Evolutionary conservation across 2,113 vertebrate species (phyloP).

Genomic region (Chascanopsetta lugubris): DNA sequence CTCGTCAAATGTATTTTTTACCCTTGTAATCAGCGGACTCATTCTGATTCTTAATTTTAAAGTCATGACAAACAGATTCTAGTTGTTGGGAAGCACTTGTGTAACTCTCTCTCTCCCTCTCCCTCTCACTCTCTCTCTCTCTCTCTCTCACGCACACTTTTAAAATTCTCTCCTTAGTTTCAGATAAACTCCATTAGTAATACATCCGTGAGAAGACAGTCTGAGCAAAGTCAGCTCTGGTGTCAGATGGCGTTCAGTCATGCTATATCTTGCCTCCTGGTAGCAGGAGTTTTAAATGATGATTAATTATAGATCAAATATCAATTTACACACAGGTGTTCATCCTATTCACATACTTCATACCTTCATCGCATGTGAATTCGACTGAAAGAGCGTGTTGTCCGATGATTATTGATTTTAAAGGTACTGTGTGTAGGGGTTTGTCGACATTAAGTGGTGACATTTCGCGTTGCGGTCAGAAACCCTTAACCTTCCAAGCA

Average conservation of each 20-base stretch:
- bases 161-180: neutral
- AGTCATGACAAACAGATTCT: neutral
- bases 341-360: too few species aligned
- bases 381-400: too few species aligned
- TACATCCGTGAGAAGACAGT: neutral
- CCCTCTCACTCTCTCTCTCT: neutral
- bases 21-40: neutral
- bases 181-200: neutral
- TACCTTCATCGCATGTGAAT: too few species aligned
- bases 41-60: neutral
- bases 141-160: neutral
- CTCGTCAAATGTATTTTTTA: neutral
- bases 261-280: neutral
- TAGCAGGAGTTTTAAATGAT: neutral
- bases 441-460: too few species aligned
- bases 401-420: too few species aligned
- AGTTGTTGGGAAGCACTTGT: neutral
- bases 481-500: too few species aligned
- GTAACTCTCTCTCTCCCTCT: neutral
- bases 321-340: neutral
- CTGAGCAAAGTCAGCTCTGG: neutral
- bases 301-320: neutral
- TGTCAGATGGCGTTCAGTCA: conserved; percentile 1
- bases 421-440: too few species aligned
- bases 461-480: too few species aligned